Base-by-base conservation (phyloP, 2,888 invertebrate species). In the Axea sp. region DNA sequence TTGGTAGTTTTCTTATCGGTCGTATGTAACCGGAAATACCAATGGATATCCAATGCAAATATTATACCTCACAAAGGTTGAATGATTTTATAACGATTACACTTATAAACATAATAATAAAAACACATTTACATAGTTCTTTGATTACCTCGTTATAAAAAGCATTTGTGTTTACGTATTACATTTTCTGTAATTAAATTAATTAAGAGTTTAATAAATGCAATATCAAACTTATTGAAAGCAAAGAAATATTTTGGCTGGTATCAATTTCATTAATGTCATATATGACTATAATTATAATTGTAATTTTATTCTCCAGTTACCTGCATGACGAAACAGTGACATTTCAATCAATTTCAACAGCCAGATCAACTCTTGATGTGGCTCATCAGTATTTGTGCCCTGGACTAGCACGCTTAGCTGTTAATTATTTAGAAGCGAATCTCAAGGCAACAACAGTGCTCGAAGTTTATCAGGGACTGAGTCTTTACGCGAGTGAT, bases 321-420 rank as follows among this genome's bases (percentile, higher is more conserved):
- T 92, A 91, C 83, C 89, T 93, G 76, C 92, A 93, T 83, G 91
- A 90, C 45, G 91, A 92, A 74, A 90, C 91, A 1, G 90, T 91
- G 6, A 88, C 90, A 45, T 89, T 93, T 39, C 90, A 91, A 76
- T 91, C 92, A 0, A 91, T 92, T 5, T 88, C 88, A 7, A 92
- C 92, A 0, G 93, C 94, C 3, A 89, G 95, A 14, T 90, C 91
- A 28, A 91, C 94, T 0, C 90, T 95, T 15, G 92, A 93, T 75
- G 93, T 93, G 0, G 93, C 94, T 12, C 92, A 94, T 82, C 92
- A 93, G 81, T 93, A 94, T 82, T 89, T 93, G 37, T 93, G 94
- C 78, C 90, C 92, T 3, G 92, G 91, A 11, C 89, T 95, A 47
- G 92, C 92, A 1, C 90, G 91, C 73, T 89, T 91, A 64, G 94